Evolutionary conservation across 2,797 vertebrate species (phyloP), one percentile per base, ranked within the genome.

Genomic region (Manis crassicaudata): DNA sequence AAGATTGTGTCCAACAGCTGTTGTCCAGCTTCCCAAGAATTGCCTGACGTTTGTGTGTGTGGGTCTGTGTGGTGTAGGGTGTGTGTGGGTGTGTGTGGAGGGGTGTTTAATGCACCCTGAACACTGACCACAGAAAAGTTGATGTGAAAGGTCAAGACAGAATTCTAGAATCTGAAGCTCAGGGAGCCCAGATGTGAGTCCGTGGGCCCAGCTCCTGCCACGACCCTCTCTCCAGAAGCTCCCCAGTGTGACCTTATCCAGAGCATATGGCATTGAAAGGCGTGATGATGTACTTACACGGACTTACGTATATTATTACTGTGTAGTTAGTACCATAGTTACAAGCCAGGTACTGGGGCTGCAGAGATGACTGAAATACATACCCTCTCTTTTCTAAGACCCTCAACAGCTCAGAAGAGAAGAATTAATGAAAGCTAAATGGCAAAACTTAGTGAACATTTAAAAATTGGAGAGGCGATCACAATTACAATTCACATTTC

Each of bases 391-490:
- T 46, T 46, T 72, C 52, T 83, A 46, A 84, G 17, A 75, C 35
- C 29, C 37, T 89, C 50, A 63, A 6, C 4, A 73, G 75, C 76
- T 89, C 37, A 79, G 9, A 89, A 87, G 85, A 81, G 25, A 82
- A 88, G 52, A 90, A 92, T 73, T 70, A 86, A 87, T 94, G 23
- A 92, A 89, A 94, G 83, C 83, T 92, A 85, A 96, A 68, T 96
- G 29, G 25, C n/a, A 70, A 92, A 56, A 6, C 82, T 92, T 83
- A 95, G 37, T 92, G 81, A 95, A 70, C 84, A 91, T 88, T 95
- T 95, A 56, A 94, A 95, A 96, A 90, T 73, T 70, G 12, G 75
- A 94, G 63, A 70, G 32, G 5, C 14, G 16, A 80, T 88, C 37
- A n/a, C 21, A 77, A 56, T 65, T 92, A 65, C 65, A 96, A 72